phyloP scores from a whole-genome alignment of 2,888 invertebrate species.

The Adela reaumurella region DNA sequence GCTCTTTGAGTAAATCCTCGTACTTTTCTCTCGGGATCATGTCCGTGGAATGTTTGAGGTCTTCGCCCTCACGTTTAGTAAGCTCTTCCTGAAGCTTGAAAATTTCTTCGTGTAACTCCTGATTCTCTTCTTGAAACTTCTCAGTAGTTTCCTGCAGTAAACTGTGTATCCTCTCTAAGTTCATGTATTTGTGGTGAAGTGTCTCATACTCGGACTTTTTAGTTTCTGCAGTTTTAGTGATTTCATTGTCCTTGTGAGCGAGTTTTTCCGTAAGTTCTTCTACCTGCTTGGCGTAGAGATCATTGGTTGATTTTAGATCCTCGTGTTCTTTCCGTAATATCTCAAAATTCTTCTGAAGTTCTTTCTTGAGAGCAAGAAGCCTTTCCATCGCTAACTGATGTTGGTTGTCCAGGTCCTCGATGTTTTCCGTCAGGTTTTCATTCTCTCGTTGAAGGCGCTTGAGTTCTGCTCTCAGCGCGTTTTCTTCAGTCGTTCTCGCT shows the following conservation, averaged over 20 bases:
- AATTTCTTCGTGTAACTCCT: slow-evolving; percentile 49
- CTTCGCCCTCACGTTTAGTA: slow-evolving; percentile 43
- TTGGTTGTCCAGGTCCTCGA: slow-evolving; percentile 72
- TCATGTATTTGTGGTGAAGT: slow-evolving; percentile 42
- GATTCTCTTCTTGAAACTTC: slow-evolving; percentile 51
- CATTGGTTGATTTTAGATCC: slow-evolving; percentile 40
- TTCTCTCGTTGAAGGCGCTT: slow-evolving; percentile 55
- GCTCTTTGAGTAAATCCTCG: slow-evolving; percentile 31
- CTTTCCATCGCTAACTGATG: slow-evolving; percentile 67
- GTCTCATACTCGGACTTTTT: slow-evolving; percentile 34
- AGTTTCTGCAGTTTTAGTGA: slow-evolving; percentile 21
- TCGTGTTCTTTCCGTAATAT: slow-evolving; percentile 43
- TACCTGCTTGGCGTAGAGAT: slow-evolving; percentile 41
- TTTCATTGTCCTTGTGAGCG: slow-evolving; percentile 39
- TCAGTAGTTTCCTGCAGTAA: slow-evolving; percentile 44
- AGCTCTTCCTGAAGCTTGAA: slow-evolving; percentile 47
- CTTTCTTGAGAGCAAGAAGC: slow-evolving; percentile 49
- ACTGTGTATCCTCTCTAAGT: slow-evolving; percentile 41
- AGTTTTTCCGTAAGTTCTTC: slow-evolving; percentile 37
- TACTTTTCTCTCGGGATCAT: slow-evolving; percentile 34
- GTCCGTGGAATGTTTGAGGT: slow-evolving; percentile 26
- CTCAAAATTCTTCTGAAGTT: slow-evolving; percentile 50
- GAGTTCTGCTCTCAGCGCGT: slow-evolving; percentile 47
- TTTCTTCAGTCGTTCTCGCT: slow-evolving; percentile 21
- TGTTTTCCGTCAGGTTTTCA: slow-evolving; percentile 48